Evolutionary conservation across 2,113 vertebrate species (phyloP).

Genomic region (Myanophis thanlyinensis): DNA sequence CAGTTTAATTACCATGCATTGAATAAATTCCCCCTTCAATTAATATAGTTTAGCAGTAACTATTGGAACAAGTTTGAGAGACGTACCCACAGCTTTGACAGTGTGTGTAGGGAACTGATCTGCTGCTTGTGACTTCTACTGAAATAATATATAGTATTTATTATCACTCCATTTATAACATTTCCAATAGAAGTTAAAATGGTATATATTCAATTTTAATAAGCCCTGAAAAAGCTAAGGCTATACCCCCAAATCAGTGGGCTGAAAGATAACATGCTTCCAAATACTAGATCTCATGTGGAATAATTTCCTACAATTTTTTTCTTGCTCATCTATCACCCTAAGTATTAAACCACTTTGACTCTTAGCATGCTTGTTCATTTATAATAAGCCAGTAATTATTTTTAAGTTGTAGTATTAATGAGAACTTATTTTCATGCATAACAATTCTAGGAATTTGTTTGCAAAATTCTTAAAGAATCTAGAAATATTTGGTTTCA

Average conservation of each 20-base stretch:
- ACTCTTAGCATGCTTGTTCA: background rate
- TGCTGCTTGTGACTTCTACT: background rate
- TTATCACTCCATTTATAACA: background rate
- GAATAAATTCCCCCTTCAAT: background rate
- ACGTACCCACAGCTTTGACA: background rate
- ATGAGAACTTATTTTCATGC: background rate
- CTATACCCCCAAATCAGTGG: background rate
- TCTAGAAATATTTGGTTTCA: background rate
- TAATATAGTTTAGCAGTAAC: background rate
- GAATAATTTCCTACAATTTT: background rate
- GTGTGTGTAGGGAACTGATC: background rate
- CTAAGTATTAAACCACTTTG: background rate
- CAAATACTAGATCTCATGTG: background rate
- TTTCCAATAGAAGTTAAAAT: background rate
- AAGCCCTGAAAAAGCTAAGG: background rate
- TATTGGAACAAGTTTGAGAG: background rate
- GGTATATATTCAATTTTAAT: background rate
- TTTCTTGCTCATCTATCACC: background rate
- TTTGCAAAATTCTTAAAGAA: background rate
- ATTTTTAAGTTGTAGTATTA: background rate
- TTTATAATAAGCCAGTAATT: background rate
- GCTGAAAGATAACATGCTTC: background rate
- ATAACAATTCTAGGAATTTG: background rate
- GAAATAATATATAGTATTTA: background rate
- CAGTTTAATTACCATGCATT: background rate